These are phyloP conservation scores for Malacoraja senta DNA, from an alignment of 2,797 vertebrate genomes.

Conservation along the genomic window DNA sequence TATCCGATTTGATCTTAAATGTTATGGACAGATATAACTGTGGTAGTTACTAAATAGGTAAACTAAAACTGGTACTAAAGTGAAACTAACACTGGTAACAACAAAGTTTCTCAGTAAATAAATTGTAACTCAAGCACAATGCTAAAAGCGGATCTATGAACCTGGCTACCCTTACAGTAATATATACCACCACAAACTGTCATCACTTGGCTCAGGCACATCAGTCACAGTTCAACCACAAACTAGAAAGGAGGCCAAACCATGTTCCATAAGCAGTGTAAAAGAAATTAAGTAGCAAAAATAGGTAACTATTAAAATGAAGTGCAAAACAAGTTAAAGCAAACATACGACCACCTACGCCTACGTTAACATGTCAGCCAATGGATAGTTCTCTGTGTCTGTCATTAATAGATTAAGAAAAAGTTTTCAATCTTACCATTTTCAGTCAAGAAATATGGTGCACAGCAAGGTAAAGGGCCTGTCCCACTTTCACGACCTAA, in stretches of 20 bases:
- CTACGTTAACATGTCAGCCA: no score
- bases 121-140: background rate
- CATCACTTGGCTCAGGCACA: background rate
- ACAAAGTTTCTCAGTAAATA: background rate
- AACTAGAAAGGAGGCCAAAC: background rate
- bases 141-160: background rate
- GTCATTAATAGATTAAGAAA: background rate
- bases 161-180: background rate
- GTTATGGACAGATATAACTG: background rate
- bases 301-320: background rate
- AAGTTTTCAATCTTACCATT: background rate
- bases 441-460: background rate
- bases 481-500: no score
- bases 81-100: no score
- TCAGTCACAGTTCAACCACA: background rate
- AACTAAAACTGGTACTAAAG: background rate
- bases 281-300: background rate
- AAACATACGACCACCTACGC: no score
- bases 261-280: background rate
- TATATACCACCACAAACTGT: background rate
- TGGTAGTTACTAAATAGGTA: no score
- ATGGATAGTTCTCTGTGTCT: background rate
- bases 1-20: background rate
- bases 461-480: background rate
- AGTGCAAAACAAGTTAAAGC: background rate